Percentiles rank a stretch among this genome's conserved stretches.
These are phyloP conservation scores for Atta texana DNA, from an alignment of 1,140 invertebrate genomes.

Conservation along the genomic window DNA sequence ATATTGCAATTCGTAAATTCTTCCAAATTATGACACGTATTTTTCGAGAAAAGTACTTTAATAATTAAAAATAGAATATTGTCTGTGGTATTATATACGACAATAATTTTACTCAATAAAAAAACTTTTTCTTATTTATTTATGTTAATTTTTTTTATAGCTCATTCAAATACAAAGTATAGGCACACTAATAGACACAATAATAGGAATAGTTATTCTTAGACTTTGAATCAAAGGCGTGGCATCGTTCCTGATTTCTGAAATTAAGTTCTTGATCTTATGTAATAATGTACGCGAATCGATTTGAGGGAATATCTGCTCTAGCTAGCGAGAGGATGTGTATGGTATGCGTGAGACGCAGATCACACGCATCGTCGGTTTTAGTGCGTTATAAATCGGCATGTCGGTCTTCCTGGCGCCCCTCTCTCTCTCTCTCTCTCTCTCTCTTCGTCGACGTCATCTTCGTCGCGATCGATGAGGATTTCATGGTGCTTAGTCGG, in stretches of 20 bases:
- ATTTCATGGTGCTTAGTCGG: conserved; percentile 82
- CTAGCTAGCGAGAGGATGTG: conserved; percentile 23
- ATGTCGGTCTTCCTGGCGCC: conserved; percentile 79
- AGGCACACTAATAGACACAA: too few relatives aligned
- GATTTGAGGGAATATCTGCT: conserved; percentile 29
- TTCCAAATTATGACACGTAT: too few relatives aligned
- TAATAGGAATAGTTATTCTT: too few relatives aligned
- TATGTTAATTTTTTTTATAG: too few relatives aligned
- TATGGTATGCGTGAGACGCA: conserved; percentile 75
- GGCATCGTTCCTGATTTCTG: background rate
- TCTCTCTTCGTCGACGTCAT: conserved; percentile 71
- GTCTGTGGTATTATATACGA: too few relatives aligned
- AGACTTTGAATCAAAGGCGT: background rate
- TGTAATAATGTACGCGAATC: background rate
- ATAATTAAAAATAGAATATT: too few relatives aligned
- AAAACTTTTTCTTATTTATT: too few relatives aligned
- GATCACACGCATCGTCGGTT: conserved; percentile 80
- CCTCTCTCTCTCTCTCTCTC: conserved; percentile 57
- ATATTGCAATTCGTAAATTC: too few relatives aligned
- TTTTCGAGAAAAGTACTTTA: too few relatives aligned
- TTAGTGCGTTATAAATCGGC: conserved; percentile 84
- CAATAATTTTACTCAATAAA: too few relatives aligned
- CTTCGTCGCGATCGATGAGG: conserved; percentile 79
- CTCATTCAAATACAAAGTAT: too few relatives aligned
- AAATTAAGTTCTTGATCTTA: background rate